Conservation (phyloP, 35 echinoderm and acorn worm genomes). For the Strongylocentrotus purpuratus region DNA sequence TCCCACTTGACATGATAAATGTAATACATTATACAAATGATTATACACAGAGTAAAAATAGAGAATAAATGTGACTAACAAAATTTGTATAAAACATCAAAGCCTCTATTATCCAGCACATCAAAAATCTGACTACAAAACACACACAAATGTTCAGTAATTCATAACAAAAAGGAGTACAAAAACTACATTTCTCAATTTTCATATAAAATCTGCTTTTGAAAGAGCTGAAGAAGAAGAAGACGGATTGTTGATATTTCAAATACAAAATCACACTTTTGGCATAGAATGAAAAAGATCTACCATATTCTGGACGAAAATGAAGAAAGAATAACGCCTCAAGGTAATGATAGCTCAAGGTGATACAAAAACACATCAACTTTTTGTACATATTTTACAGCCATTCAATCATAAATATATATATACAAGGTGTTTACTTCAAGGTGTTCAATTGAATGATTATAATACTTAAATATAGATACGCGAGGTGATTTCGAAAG, state of each 20-base stretch:
- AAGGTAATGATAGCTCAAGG: neutral
- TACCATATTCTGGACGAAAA: neutral
- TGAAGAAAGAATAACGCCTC: neutral
- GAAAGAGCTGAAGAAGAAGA: neutral
- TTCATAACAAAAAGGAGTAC: neutral
- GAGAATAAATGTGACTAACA: neutral
- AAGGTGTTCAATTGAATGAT: no score
- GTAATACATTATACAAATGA: neutral
- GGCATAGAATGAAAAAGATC: neutral
- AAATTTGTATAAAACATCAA: neutral
- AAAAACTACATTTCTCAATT: neutral
- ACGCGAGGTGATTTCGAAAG: neutral
- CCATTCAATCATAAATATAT: neutral
- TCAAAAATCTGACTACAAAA: neutral
- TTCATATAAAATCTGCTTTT: neutral
- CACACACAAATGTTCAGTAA: neutral
- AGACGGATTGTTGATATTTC: slow-evolving; percentile 11
- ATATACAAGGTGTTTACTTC: neutral
- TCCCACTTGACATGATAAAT: neutral
- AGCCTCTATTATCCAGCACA: neutral
- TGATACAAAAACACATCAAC: neutral
- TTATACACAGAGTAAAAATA: neutral
- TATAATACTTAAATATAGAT: neutral
- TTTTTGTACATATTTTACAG: neutral
- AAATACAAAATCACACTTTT: neutral